A percentile compares a stretch with the other conserved stretches of the same genome.
These are phyloP conservation scores for Thunnus maccoyii DNA, from an alignment of 2,113 vertebrate species.

Conservation along the genomic window DNA sequence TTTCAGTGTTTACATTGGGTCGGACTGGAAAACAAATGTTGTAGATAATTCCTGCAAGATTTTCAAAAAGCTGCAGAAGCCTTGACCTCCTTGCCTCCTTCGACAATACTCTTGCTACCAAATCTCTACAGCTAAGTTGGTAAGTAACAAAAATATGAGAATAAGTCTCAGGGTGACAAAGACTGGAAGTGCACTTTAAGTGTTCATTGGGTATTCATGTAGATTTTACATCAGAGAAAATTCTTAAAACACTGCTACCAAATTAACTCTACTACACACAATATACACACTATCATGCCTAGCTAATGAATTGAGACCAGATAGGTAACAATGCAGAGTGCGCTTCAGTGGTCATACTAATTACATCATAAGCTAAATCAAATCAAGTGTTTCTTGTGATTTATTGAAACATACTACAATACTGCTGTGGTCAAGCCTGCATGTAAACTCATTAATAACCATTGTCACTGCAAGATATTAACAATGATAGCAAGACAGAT, in stretches of 20 bases:
- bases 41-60: no score
- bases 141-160: neutral
- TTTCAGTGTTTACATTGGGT: no score
- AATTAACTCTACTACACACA: neutral
- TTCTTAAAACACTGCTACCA: neutral
- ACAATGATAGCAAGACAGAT: neutral
- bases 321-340: constrained; percentile 35
- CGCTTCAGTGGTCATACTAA: constrained; percentile 23
- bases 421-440: constrained; percentile 2
- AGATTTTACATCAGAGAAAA: neutral
- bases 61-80: no score
- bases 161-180: neutral
- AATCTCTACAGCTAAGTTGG: no score
- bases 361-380: constrained; percentile 38
- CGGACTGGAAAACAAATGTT: no score
- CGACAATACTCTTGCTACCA: no score
- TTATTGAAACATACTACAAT: constrained; percentile 28
- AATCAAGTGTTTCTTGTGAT: constrained; percentile 25
- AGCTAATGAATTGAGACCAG: constrained; percentile 37
- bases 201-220: neutral
- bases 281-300: neutral
- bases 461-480: constrained; percentile 15
- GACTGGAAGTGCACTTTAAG: neutral
- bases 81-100: no score
- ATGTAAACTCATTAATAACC: constrained; percentile 25